Evolutionary conservation across 2,888 invertebrate species (phyloP).

Genomic region (Xylota sylvarum): DNA sequence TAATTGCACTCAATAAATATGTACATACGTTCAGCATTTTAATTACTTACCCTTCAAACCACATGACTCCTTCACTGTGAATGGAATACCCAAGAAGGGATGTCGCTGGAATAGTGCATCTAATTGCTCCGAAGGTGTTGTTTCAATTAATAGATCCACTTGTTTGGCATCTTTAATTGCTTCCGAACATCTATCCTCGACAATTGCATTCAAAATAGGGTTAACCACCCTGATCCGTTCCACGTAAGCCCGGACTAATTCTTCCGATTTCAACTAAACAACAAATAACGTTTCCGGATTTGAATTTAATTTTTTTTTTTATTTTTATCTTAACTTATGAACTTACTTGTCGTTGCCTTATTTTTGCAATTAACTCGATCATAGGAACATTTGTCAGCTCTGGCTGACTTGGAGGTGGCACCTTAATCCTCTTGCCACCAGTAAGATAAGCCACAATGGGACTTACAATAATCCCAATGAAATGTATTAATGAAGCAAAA

Average conservation of each 20-base stretch:
- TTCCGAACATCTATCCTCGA: slow-evolving; percentile 87
- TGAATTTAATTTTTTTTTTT: background rate
- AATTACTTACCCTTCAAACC: slow-evolving; percentile 87
- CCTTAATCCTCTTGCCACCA: slow-evolving; percentile 54
- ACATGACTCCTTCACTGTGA: slow-evolving; percentile 93
- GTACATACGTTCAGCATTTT: too few relatives aligned
- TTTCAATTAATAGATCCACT: slow-evolving; percentile 85
- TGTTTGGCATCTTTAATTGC: slow-evolving; percentile 88
- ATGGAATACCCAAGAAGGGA: slow-evolving; percentile 92
- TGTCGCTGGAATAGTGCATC: slow-evolving; percentile 83
- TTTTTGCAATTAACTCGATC: slow-evolving; percentile 78
- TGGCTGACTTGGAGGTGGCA: slow-evolving; percentile 74
- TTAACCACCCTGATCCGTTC: slow-evolving; percentile 88
- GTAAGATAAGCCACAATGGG: slow-evolving; percentile 65
- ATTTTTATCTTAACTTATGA: background rate
- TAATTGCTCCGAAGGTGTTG: slow-evolving; percentile 73
- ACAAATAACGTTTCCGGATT: background rate
- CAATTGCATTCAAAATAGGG: slow-evolving; percentile 89
- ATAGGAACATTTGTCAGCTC: slow-evolving; percentile 78
- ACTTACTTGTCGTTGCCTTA: slow-evolving; percentile 80
- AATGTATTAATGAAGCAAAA: slow-evolving; percentile 68
- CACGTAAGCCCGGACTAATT: slow-evolving; percentile 87
- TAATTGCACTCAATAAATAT: background rate
- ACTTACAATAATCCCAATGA: slow-evolving; percentile 69
- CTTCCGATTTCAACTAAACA: slow-evolving; percentile 87